Evolutionary conservation across 2,797 vertebrate genomes (phyloP).

Genomic region (Cyclura pinguis): DNA sequence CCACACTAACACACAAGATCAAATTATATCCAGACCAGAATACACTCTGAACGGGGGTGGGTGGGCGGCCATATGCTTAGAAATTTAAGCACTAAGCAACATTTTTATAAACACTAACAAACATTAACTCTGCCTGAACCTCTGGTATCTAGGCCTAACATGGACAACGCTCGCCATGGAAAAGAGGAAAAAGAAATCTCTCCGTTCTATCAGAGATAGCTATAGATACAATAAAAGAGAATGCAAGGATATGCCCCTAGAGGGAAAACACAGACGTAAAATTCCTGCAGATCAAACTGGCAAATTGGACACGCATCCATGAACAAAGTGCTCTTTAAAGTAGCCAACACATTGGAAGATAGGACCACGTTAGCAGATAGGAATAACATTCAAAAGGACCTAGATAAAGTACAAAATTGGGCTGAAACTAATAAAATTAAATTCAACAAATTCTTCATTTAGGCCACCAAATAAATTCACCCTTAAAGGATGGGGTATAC

Average conservation of each 20-base stretch:
- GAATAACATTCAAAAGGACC: too few species aligned
- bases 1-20: too few species aligned
- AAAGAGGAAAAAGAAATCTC: neutral
- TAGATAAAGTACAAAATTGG: too few species aligned
- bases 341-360: too few species aligned
- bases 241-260: neutral
- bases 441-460: too few species aligned
- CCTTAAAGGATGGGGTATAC: neutral
- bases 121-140: neutral
- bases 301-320: neutral
- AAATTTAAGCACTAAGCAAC: neutral
- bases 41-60: neutral
- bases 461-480: neutral
- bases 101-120: neutral
- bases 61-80: neutral
- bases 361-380: too few species aligned
- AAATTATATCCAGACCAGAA: neutral
- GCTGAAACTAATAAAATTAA: too few species aligned
- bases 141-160: neutral
- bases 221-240: neutral
- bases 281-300: neutral
- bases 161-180: neutral
- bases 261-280: neutral
- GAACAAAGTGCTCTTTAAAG: too few species aligned
- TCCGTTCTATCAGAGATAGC: neutral